Base-by-base conservation (phyloP, 2,113 vertebrate species). In the Charina bottae region DNA sequence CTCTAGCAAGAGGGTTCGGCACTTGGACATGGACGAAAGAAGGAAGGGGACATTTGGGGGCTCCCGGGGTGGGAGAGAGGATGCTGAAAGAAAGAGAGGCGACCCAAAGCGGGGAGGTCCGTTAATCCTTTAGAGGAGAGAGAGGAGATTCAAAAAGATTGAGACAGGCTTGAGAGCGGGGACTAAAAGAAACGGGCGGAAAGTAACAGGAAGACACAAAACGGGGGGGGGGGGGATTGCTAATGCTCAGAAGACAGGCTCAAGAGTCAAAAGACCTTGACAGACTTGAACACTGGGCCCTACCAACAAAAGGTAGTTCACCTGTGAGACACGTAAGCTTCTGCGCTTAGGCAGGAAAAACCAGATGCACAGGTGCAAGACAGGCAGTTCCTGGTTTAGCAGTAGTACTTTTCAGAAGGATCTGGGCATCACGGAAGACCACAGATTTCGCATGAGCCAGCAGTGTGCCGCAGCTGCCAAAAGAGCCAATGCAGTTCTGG, bases 271-370 rank as follows among this genome's bases (percentile, higher is more conserved):
- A 37, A 78, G 19, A 2, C 1, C n/a, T 37, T 37, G 17, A 2
- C 37, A 78, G 68, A 78, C 68, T 19, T 78, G 68, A 78, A 78
- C 17, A 15, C 68, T 37, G 33, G 33, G 2, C 33, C 68, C 17
- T 21, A 1, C 37, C 1, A 19, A 8, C 15, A 3, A 21, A 78
- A 37, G 33, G 33, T 2, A 0, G 1, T 21, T 3, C 33, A 0
- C 4, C 49, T 7, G 49, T 49, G 49, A 49, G 49, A 49, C 49
- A 49, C 5, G 49, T 49, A 49, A 49, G 49, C 49, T 49, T 49
- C 49, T 49, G 49, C 49, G 5, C 0, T 49, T 49, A 49, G 49
- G 49, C 49, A 49, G 49, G 49, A 49, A 49, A 49, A 49, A 49
- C 49, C 49, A 49, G 49, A 7, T 49, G 49, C 5, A 0, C 49